Percentiles rank a stretch among this genome's conserved stretches.
Evolutionary conservation across 2,888 invertebrate species (phyloP).

Genomic region (Drosophila borborema): DNA sequence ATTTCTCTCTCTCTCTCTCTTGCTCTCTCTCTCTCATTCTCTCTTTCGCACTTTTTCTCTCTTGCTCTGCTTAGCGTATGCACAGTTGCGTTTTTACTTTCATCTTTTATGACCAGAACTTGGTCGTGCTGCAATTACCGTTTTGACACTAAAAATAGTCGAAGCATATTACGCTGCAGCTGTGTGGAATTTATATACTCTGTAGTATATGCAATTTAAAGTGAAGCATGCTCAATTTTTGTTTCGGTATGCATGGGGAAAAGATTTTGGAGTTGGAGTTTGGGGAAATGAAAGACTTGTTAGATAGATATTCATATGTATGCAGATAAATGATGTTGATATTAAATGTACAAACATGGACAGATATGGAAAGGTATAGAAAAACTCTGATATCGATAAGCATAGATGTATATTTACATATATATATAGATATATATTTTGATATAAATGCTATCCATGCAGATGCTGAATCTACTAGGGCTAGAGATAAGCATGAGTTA

Average conservation of each 20-base stretch:
- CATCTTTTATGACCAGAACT: conserved; percentile 46
- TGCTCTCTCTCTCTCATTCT: conserved; percentile 1
- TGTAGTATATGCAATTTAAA: conserved; percentile 3
- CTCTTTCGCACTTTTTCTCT: not conserved
- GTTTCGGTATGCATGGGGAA: not conserved
- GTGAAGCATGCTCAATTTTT: not conserved
- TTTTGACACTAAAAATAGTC: conserved; percentile 64
- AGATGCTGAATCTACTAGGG: not conserved
- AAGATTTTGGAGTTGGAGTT: not conserved
- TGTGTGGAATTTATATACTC: conserved; percentile 42
- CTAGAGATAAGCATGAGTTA: not conserved
- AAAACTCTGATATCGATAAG: not conserved
- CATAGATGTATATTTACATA: too few relatives aligned
- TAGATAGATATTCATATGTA: too few relatives aligned
- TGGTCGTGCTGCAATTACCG: conserved; percentile 37
- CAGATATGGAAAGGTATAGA: not conserved
- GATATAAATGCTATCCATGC: too few relatives aligned
- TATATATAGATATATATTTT: too few relatives aligned
- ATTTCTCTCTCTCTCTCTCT: not conserved
- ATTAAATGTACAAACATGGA: not conserved
- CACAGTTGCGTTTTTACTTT: conserved; percentile 37
- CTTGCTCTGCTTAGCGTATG: conserved; percentile 10
- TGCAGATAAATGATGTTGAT: too few relatives aligned
- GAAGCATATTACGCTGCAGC: conserved; percentile 56
- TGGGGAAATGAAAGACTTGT: not conserved